phyloP scores from a whole-genome alignment of 2,797 vertebrate genomes.

The Brachymystax lenok region DNA sequence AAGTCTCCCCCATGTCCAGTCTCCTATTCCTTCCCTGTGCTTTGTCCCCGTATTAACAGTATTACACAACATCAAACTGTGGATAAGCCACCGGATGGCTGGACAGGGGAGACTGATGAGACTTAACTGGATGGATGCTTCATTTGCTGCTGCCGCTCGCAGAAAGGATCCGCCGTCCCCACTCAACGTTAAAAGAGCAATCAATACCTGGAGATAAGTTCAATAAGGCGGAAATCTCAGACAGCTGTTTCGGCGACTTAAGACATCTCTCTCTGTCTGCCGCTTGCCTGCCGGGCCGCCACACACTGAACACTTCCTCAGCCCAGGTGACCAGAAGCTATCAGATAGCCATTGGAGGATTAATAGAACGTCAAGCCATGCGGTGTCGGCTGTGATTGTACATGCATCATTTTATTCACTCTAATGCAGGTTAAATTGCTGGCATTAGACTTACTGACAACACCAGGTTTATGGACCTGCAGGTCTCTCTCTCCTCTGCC shows the following conservation, averaged over 20 bases:
- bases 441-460: slow-evolving; percentile 16
- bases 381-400: slow-evolving; percentile 10
- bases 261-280: too few relatives aligned
- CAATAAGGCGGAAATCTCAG: neutral
- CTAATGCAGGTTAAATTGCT: neutral
- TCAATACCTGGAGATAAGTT: neutral
- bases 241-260: neutral
- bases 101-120: neutral
- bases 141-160: neutral
- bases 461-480: slow-evolving; percentile 10
- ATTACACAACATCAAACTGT: neutral
- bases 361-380: slow-evolving; percentile 24
- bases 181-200: neutral
- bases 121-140: neutral
- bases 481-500: neutral
- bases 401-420: slow-evolving; percentile 14
- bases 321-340: neutral
- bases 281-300: neutral
- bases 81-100: neutral
- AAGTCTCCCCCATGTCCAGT: neutral
- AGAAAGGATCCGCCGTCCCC: neutral
- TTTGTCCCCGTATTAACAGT: neutral
- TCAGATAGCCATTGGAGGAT: slow-evolving; percentile 17
- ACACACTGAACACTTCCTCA: neutral
- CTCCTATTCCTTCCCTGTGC: neutral